Evolutionary conservation across 2,888 invertebrate genomes (phyloP), one percentile per base, ranked within the genome.

Genomic region (Drepanosiphum platanoidis): DNA sequence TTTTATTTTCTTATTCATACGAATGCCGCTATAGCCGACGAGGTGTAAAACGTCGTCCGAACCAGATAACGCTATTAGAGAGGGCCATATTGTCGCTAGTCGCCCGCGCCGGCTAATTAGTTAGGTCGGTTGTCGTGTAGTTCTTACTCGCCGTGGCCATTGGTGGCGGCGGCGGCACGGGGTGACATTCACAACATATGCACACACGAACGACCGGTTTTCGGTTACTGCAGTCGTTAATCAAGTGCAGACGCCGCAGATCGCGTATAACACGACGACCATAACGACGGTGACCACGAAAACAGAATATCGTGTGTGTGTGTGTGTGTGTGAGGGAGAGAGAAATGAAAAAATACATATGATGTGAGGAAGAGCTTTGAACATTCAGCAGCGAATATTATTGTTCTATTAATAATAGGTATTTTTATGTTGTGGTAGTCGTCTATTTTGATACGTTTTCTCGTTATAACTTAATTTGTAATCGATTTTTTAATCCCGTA

Each of bases 61-160:
- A 82, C 82, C 82, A 74, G 64, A 83, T 83, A 83, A 83, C 83
- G 74, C 74, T 83, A 83, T 74, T 83, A 83, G 74, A 34, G 68
- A 52, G 74, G 3, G 32, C 46, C 46, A 34, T 30, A 30, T 39
- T 36, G 61, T 61, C 75, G 58, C n/a, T 9, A 5, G 30, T 9
- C 34, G 18, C 32, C 2, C 36, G 42, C 74, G 34, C 22, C 83
- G 46, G 27, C 74, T 83, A 83, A 83, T 83, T 83, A 83, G 74
- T 74, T 9, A 42, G 58, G 61, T 39, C 74, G 74, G 64, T 34
- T 36, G 46, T 83, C 64, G 64, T 66, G 42, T 74, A 22, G 13
- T 36, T 74, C 8, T 5, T 46, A 34, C 42, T 64, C 34, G 30
- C 30, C 72, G 39, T n/a, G 13, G 30, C 30, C n/a, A n/a, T n/a